Percentiles rank a stretch among this genome's conserved stretches.
These are phyloP conservation scores for Alsophila aescularia DNA, from an alignment of 2,888 invertebrate species.

Conservation along the genomic window DNA sequence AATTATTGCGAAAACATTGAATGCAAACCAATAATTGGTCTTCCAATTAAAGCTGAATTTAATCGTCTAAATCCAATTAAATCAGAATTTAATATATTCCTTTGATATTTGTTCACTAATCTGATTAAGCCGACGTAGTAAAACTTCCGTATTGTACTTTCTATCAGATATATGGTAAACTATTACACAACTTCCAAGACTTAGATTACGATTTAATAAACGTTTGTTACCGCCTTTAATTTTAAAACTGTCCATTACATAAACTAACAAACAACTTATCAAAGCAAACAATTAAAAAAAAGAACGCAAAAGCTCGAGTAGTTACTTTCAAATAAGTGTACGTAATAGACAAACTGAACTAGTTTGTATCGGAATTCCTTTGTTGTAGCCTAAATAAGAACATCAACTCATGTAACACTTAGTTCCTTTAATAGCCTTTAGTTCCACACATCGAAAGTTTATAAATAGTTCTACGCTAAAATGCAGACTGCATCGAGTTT, in stretches of 20 bases:
- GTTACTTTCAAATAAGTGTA: constrained; percentile 46
- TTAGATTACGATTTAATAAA: constrained; percentile 57
- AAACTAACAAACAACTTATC: constrained; percentile 42
- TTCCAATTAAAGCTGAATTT: no score
- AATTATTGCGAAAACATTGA: no score
- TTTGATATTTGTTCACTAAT: constrained; percentile 59
- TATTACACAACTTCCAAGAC: constrained; percentile 61
- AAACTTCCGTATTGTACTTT: constrained; percentile 62
- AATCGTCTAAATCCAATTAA: background rate
- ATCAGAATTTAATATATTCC: constrained; percentile 10
- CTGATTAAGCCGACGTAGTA: constrained; percentile 49
- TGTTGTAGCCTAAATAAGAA: constrained; percentile 12
- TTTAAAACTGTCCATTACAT: constrained; percentile 51
- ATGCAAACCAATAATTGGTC: no score
- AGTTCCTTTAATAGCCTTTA: constrained; percentile 10
- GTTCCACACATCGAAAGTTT: constrained; percentile 4
- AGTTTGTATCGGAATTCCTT: constrained; percentile 23
- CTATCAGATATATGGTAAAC: constrained; percentile 71
- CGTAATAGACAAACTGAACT: constrained; percentile 18
- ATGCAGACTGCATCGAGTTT: constrained; percentile 12
- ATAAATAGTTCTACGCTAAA: constrained; percentile 19
- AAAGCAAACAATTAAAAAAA: constrained; percentile 46
- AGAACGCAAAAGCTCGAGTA: constrained; percentile 43
- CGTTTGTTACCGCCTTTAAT: constrained; percentile 51
- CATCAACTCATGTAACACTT: constrained; percentile 9